Percentiles rank a stretch among this genome's conserved stretches.
phyloP scores from a whole-genome alignment of 2,888 invertebrate genomes.

The Ligdia adustata region DNA sequence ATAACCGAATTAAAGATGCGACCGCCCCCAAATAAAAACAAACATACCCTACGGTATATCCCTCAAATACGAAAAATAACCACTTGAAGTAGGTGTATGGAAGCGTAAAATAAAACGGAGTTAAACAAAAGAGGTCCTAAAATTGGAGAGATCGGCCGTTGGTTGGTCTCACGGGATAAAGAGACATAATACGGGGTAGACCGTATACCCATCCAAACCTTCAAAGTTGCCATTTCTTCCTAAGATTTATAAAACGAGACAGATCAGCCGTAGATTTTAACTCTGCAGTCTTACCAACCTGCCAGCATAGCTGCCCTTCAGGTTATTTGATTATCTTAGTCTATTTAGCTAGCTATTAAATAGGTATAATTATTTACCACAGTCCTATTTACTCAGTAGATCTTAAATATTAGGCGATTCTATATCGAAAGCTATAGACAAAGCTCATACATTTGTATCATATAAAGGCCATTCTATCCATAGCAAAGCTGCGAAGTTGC shows the following conservation, averaged over 20 bases:
- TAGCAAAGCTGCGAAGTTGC: neutral
- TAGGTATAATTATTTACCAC: too few relatives aligned
- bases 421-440: too few relatives aligned
- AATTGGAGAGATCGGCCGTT: slow-evolving; percentile 52
- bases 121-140: slow-evolving; percentile 71
- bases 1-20: slow-evolving; percentile 26
- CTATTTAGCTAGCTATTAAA: too few relatives aligned
- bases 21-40: slow-evolving; percentile 29
- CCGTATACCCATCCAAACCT: slow-evolving; percentile 34
- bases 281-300: too few relatives aligned
- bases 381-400: too few relatives aligned
- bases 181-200: slow-evolving; percentile 40
- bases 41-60: slow-evolving; percentile 28
- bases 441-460: neutral
- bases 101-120: slow-evolving; percentile 65
- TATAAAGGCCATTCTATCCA: neutral
- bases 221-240: slow-evolving; percentile 2
- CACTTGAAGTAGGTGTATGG: slow-evolving; percentile 40
- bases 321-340: too few relatives aligned
- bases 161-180: slow-evolving; percentile 11
- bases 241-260: neutral
- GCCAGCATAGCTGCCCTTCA: too few relatives aligned
- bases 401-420: too few relatives aligned
- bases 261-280: too few relatives aligned
- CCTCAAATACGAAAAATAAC: slow-evolving; percentile 37